Evolutionary conservation across 2,888 invertebrate genomes (phyloP), one percentile per base, ranked within the genome.

Genomic region (Latrodectus elegans): DNA sequence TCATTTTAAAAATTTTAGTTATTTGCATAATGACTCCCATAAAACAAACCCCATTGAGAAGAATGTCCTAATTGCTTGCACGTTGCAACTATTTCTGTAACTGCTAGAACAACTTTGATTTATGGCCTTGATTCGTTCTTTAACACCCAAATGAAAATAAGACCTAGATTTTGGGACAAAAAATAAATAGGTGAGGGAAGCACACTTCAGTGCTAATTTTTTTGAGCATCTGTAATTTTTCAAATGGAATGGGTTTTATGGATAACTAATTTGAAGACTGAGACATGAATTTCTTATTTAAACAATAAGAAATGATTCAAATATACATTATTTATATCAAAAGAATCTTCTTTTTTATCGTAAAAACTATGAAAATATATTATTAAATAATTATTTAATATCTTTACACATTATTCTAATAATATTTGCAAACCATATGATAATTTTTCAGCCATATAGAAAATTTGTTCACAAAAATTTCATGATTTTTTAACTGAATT

Each of bases 21-120:
- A 64, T 84, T 77, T 84, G 71, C 84, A 71, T 84, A 84, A 84
- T 84, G 76, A 76, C 76, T 52, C 52, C 72, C 84, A 84, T 84
- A 84, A 84, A 84, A 84, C 77, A 84, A 84, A 84, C 49, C 70
- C 55, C 65, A 26, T 52, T 22, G 64, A 65, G 76, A 84, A 77
- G 83, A 83, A 83, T 83, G 75, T 51, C 70, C 60, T 83, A 83
- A 83, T 83, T 75, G 75, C 83, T 22, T 55, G 52, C 52, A 60
- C 49, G 77, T 72, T 38, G 22, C 79, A 22, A 52, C 38, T 38
- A 38, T 53, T 72, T 73, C 22, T 70, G 70, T 38, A 76, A 64
- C 75, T 76, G 81, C 81, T 82, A 65, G 74, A 74, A 73, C 70
- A 83, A 76, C 70, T 76, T 68, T 83, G 70, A 83, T 75, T 83